Conservation (phyloP, 2,113 vertebrate species). For the Oncorhynchus gorbuscha region DNA sequence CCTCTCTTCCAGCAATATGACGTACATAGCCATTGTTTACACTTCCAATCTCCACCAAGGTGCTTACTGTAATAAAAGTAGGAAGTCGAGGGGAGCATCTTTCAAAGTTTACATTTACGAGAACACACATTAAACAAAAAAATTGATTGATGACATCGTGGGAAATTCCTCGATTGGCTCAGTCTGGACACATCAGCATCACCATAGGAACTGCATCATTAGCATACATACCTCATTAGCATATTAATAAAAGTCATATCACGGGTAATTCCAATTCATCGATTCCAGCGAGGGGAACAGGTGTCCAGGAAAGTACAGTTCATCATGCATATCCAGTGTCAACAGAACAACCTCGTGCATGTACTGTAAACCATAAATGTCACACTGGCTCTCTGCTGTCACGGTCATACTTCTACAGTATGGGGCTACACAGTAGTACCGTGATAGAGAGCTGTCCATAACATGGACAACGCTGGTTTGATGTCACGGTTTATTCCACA, state of each 20-base stretch:
- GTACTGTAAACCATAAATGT: conserved; percentile 14
- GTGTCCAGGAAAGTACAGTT: background rate
- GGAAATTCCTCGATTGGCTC: background rate
- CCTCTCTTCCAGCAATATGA: background rate
- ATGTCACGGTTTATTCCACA: too few relatives aligned
- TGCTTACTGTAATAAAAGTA: background rate
- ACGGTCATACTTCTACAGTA: too few relatives aligned
- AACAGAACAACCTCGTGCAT: background rate
- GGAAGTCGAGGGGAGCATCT: background rate
- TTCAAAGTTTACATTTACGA: background rate
- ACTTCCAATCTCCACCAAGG: background rate
- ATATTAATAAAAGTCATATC: too few relatives aligned
- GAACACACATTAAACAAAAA: background rate
- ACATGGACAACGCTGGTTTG: too few relatives aligned
- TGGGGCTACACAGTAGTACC: too few relatives aligned
- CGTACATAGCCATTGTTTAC: background rate
- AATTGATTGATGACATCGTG: background rate
- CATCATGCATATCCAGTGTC: background rate
- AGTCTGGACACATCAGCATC: background rate
- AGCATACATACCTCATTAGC: too few relatives aligned
- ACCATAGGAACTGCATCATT: background rate
- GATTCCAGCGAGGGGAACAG: conserved; percentile 12
- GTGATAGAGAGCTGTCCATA: too few relatives aligned
- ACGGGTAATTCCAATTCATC: too few relatives aligned
- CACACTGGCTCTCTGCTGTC: background rate